phyloP scores from a whole-genome alignment of 2,113 vertebrate genomes.

The Ranitomeya variabilis region DNA sequence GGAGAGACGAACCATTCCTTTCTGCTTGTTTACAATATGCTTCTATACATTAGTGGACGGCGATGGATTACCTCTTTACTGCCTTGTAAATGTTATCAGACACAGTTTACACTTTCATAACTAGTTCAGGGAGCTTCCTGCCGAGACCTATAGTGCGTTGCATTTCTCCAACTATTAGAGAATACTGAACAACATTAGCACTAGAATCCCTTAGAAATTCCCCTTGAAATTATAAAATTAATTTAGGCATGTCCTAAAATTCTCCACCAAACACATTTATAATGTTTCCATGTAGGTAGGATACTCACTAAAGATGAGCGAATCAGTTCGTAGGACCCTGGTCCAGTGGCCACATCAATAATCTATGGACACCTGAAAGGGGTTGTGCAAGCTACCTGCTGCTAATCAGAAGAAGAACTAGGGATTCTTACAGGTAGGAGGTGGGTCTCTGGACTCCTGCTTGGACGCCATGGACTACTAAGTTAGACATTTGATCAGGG shows the following conservation, averaged over 20 bases:
- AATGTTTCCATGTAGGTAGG: too few relatives aligned
- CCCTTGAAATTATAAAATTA: not conserved
- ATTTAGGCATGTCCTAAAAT: not conserved
- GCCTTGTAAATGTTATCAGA: conserved; percentile 61
- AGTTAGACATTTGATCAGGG: too few relatives aligned
- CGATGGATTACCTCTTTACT: conserved; percentile 63
- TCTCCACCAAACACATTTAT: not conserved
- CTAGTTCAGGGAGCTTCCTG: conserved; percentile 19
- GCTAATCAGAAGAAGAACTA: too few relatives aligned
- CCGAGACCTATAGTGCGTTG: not conserved
- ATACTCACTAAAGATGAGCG: too few relatives aligned
- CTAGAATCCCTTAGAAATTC: not conserved
- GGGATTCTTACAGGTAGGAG: too few relatives aligned
- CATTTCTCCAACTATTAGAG: not conserved
- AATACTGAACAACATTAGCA: not conserved
- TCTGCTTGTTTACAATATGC: conserved; percentile 75
- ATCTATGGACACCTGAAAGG: too few relatives aligned
- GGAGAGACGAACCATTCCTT: conserved; percentile 70
- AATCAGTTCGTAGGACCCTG: too few relatives aligned
- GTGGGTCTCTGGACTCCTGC: too few relatives aligned
- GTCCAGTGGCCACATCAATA: too few relatives aligned
- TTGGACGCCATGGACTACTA: too few relatives aligned
- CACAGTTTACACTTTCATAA: conserved; percentile 56
- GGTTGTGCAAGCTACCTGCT: too few relatives aligned
- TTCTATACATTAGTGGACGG: conserved; percentile 74